These are phyloP conservation scores for Stigmatopora argus DNA, from an alignment of 2,113 vertebrate genomes.

Conservation along the genomic window DNA sequence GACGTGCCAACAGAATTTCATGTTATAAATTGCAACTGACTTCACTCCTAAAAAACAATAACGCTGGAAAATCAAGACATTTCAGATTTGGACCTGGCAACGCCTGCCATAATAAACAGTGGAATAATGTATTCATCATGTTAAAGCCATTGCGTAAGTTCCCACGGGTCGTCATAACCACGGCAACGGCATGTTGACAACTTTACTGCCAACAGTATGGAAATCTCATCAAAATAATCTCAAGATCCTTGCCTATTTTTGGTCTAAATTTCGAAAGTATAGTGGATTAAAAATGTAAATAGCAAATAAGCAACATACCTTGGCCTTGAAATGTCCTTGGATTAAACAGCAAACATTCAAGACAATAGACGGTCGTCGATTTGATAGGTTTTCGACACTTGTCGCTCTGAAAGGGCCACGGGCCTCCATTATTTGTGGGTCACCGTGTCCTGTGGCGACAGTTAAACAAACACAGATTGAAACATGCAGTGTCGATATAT, in stretches of 20 bases:
- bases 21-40: background rate
- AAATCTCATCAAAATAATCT: slow-evolving; percentile 7
- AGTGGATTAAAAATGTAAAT: background rate
- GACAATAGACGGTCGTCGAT: background rate
- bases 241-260: background rate
- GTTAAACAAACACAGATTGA: background rate
- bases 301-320: background rate
- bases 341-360: background rate
- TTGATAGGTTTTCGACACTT: background rate
- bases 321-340: background rate
- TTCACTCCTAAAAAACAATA: background rate
- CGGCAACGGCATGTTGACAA: slow-evolving; percentile 15
- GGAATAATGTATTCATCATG: slow-evolving; percentile 18
- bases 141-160: slow-evolving; percentile 34
- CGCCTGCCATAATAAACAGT: slow-evolving; percentile 25
- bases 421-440: slow-evolving; percentile 3
- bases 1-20: background rate
- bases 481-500: background rate
- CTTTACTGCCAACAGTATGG: slow-evolving; percentile 10
- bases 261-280: background rate
- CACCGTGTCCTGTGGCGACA: background rate
- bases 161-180: slow-evolving; percentile 25
- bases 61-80: background rate
- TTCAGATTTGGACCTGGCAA: background rate
- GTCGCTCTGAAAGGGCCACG: background rate